Evolutionary conservation across 1,140 invertebrate species (phyloP).

Genomic region (Heliothis virescens): DNA sequence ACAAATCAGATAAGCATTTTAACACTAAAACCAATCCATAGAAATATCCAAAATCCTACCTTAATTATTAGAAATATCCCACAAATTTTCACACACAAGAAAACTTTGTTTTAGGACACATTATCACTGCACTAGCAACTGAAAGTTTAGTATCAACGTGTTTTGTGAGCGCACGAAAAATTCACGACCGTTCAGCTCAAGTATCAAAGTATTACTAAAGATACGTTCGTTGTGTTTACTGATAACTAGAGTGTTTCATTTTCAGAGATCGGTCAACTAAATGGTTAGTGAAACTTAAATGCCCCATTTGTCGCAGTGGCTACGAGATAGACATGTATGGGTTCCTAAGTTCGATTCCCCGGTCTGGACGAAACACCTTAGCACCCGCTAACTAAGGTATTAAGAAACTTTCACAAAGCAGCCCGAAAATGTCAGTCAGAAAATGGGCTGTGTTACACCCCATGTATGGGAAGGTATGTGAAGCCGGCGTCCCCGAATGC

Average conservation of each 20-base stretch:
- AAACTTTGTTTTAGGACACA: background rate
- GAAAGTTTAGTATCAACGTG: conserved; percentile 12
- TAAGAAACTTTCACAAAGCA: too few relatives aligned
- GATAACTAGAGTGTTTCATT: background rate
- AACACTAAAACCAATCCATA: background rate
- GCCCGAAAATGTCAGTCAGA: too few relatives aligned
- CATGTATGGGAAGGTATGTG: too few relatives aligned
- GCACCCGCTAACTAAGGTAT: too few relatives aligned
- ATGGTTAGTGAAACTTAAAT: background rate
- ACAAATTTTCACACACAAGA: background rate
- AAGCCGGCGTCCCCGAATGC: too few relatives aligned
- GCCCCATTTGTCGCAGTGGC: too few relatives aligned
- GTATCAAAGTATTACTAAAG: background rate
- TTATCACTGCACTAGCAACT: background rate
- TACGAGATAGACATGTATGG: too few relatives aligned
- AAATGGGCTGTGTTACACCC: too few relatives aligned
- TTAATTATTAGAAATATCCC: background rate
- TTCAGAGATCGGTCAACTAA: background rate
- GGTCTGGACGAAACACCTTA: too few relatives aligned
- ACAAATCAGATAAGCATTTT: conserved; percentile 32
- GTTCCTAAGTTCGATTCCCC: too few relatives aligned
- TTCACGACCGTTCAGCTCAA: background rate
- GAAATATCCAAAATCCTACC: background rate
- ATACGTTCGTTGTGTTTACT: conserved; percentile 3
- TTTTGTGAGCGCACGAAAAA: background rate